Conservation (phyloP, 2,888 invertebrate genomes). For the Pyrrhia umbra region DNA sequence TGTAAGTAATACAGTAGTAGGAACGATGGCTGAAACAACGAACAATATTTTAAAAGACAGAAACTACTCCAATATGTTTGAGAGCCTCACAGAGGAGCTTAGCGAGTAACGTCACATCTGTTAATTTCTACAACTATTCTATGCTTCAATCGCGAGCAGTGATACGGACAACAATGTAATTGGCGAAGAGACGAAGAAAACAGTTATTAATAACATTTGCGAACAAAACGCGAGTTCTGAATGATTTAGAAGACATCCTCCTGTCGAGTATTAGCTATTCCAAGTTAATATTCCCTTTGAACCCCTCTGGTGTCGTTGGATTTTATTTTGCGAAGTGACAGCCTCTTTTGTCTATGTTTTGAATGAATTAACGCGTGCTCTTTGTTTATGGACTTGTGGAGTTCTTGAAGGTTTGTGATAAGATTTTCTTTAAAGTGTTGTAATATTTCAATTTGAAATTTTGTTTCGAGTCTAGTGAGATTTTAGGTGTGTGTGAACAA, state of each 20-base stretch:
- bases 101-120: slow-evolving; percentile 50
- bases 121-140: slow-evolving; percentile 62
- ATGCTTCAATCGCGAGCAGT: slow-evolving; percentile 76
- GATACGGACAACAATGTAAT: slow-evolving; percentile 86
- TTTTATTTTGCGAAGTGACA: slow-evolving; percentile 56
- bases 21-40: no score
- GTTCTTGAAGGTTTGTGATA: slow-evolving; percentile 29
- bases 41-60: no score
- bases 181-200: slow-evolving; percentile 85
- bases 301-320: slow-evolving; percentile 69
- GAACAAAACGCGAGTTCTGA: slow-evolving; percentile 71
- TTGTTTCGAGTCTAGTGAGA: neutral
- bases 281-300: slow-evolving; percentile 76
- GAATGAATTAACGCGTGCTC: slow-evolving; percentile 46
- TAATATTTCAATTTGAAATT: neutral
- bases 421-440: slow-evolving; percentile 16
- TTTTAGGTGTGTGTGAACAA: no score
- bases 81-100: neutral
- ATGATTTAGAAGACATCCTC: slow-evolving; percentile 75
- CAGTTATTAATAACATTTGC: slow-evolving; percentile 85
- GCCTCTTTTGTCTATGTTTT: slow-evolving; percentile 53
- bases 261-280: slow-evolving; percentile 73
- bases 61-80: neutral
- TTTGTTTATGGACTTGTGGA: slow-evolving; percentile 30
- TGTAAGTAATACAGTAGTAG: no score